Percentiles rank a stretch among this genome's conserved stretches.
These are phyloP conservation scores for Nyctereutes procyonoides DNA, from an alignment of 2,113 vertebrate genomes.

Conservation along the genomic window DNA sequence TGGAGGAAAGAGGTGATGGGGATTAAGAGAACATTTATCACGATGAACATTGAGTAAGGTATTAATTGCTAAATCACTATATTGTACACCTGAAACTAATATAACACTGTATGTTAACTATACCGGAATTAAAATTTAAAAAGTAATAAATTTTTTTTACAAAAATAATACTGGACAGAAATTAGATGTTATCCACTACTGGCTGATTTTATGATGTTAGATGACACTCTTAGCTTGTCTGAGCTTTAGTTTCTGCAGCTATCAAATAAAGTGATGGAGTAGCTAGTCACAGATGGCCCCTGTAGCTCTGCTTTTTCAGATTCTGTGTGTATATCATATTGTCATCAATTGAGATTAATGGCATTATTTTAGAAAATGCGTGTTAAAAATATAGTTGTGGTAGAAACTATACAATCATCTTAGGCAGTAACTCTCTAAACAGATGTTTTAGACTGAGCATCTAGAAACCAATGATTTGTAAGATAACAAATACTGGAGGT, in stretches of 20 bases:
- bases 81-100: background rate
- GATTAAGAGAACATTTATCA: background rate
- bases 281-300: background rate
- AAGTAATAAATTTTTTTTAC: background rate
- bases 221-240: background rate
- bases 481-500: background rate
- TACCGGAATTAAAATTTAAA: background rate
- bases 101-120: background rate
- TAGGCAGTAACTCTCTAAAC: background rate
- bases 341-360: background rate
- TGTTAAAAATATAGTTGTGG: background rate
- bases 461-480: constrained; percentile 28
- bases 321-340: background rate
- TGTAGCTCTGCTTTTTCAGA: background rate
- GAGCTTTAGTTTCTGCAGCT: background rate
- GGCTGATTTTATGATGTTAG: constrained; percentile 1
- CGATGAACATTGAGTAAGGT: background rate
- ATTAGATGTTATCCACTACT: background rate
- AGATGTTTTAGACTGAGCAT: constrained; percentile 16
- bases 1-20: background rate
- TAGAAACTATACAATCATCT: background rate
- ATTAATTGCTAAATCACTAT: background rate
- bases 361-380: background rate
- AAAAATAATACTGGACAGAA: background rate
- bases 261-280: background rate